phyloP scores from a whole-genome alignment of 2,113 vertebrate species.

The Paratilapia polleni region DNA sequence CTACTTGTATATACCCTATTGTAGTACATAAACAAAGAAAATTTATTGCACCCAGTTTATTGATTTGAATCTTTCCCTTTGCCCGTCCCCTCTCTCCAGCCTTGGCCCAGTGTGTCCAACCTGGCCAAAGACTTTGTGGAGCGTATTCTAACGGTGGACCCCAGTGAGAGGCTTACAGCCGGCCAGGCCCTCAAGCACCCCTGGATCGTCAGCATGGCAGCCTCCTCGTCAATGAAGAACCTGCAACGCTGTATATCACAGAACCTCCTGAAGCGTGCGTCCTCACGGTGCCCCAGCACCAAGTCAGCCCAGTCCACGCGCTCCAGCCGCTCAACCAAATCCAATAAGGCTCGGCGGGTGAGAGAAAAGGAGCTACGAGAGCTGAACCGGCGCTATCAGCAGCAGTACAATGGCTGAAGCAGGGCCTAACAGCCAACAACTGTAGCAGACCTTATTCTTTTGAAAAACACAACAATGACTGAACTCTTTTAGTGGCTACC shows the following conservation, averaged over 20 bases:
- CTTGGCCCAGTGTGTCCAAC: slow-evolving; percentile 98
- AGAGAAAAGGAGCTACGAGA: slow-evolving; percentile 94
- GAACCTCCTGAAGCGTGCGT: slow-evolving; percentile 95
- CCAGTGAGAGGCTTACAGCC: slow-evolving; percentile 89
- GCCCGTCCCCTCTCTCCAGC: slow-evolving; percentile 77
- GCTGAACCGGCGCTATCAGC: slow-evolving; percentile 96
- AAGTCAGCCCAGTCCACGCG: slow-evolving; percentile 95
- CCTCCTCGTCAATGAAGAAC: slow-evolving; percentile 98
- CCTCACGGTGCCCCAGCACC: slow-evolving; percentile 98
- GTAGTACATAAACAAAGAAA: neutral
- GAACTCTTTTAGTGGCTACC: neutral
- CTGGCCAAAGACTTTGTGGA: slow-evolving; percentile 98
- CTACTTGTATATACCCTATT: neutral
- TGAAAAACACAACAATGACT: slow-evolving; percentile 1
- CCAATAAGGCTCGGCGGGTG: slow-evolving; percentile 93
- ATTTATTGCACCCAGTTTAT: neutral
- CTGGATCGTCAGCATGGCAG: slow-evolving; percentile 98
- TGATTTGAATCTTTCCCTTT: neutral
- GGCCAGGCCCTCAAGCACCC: slow-evolving; percentile 96
- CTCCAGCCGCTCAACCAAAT: slow-evolving; percentile 95
- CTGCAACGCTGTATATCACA: slow-evolving; percentile 97
- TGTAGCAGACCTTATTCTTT: neutral
- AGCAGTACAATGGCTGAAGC: slow-evolving; percentile 92
- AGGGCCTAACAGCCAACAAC: fast-evolving
- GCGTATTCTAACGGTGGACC: slow-evolving; percentile 93